phyloP scores from a whole-genome alignment of 2,888 invertebrate genomes.

The Ceriagrion tenellum region DNA sequence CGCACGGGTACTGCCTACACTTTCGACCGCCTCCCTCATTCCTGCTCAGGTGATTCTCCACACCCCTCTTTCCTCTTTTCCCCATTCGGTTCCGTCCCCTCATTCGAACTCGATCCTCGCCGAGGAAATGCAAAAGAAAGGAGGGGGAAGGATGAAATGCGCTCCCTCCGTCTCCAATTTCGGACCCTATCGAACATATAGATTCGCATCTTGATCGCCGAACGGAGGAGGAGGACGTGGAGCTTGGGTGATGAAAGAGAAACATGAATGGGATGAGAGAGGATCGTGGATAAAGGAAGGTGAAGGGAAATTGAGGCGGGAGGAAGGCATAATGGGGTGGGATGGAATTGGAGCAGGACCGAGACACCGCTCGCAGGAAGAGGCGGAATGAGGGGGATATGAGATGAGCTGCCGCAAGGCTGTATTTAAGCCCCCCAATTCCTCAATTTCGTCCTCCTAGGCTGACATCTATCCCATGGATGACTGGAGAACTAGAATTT shows the following conservation, averaged over 20 bases:
- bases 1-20: neutral
- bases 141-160: neutral
- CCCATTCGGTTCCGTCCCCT: neutral
- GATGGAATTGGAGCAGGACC: neutral
- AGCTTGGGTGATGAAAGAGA: neutral
- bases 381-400: neutral
- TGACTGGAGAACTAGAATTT: too few species aligned
- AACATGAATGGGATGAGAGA: neutral
- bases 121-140: neutral
- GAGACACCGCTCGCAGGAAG: neutral
- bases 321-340: neutral
- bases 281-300: neutral
- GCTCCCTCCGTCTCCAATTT: neutral
- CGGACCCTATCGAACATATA: conserved; percentile 25
- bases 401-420: neutral
- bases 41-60: neutral
- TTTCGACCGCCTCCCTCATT: neutral
- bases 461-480: too few species aligned
- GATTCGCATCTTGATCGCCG: conserved; percentile 7
- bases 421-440: neutral
- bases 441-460: too few species aligned
- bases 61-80: neutral
- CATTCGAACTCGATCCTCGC: neutral
- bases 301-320: neutral
- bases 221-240: neutral